phyloP scores from a whole-genome alignment of 2,888 invertebrate genomes.

The Lacanobia wlatinum region DNA sequence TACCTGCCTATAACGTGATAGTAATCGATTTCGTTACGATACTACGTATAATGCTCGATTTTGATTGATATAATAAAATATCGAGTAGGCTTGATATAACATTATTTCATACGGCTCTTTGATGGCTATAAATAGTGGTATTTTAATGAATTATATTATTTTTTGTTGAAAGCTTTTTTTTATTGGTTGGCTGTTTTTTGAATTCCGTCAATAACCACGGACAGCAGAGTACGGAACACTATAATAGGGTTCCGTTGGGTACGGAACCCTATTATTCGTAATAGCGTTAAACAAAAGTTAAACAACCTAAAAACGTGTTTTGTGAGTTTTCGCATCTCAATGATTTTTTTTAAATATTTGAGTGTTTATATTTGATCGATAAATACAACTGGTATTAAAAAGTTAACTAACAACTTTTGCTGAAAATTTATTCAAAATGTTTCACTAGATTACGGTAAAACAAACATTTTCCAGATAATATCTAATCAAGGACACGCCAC shows the following conservation, averaged over 20 bases:
- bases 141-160: background rate
- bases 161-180: background rate
- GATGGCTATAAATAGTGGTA: constrained; percentile 28
- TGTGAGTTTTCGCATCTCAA: too few species aligned
- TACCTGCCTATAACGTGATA: constrained; percentile 31
- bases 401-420: background rate
- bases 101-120: background rate
- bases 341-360: too few species aligned
- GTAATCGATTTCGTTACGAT: constrained; percentile 43
- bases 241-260: too few species aligned
- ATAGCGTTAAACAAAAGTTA: too few species aligned
- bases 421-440: background rate
- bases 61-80: constrained; percentile 48
- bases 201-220: too few species aligned
- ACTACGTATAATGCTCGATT: constrained; percentile 23
- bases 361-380: too few species aligned
- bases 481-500: background rate
- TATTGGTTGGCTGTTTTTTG: background rate
- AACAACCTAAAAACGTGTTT: background rate
- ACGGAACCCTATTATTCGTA: too few species aligned
- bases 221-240: too few species aligned
- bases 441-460: background rate
- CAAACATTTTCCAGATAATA: background rate
- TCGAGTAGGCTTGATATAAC: constrained; percentile 1
- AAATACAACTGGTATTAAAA: too few species aligned